Base-by-base conservation (phyloP, 2,797 vertebrate species). In the Melanotaenia boesemani region DNA sequence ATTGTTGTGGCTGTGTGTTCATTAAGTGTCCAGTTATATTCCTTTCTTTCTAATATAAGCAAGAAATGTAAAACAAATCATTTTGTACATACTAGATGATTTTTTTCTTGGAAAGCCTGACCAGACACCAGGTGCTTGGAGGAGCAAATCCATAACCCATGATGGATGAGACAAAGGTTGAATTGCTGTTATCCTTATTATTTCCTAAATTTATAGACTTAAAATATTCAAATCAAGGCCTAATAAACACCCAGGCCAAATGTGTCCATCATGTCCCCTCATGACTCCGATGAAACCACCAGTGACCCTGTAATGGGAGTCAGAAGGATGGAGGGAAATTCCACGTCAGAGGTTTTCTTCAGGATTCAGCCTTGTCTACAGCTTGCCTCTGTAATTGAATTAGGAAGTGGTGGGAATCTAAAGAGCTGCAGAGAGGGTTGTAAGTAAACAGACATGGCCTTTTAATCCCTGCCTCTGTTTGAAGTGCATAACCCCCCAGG, bases 381-480 rank as follows among this genome's bases (percentile, higher is more conserved):
- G 80, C 83, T 86, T 74, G 64, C 80, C 80, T 81, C 66, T 64
- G 64, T 92, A 91, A 93, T 93, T 93, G 85, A 93, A 92, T 91
- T 89, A 92, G 91, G 92, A 93, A 92, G 90, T 89, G 88, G 88
- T 86, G 84, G 85, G 87, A 84, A 88, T 86, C 83, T 89, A 81
- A 88, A 91, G 84, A 90, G 89, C 91, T 80, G 85, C 84, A 91
- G 86, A 92, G 85, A 91, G 91, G 86, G 70, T 85, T 87, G 82
- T 87, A 91, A 88, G 89, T 94, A 93, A 92, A 93, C 90, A 93
- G 83, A 90, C 87, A 72, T 85, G 88, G 88, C 84, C 90, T 89
- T 91, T 89, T 91, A 91, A 91, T 92, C 86, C 82, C 67, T 2
- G 72, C 50, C 72, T 67, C 75, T 63, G 84, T 92, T 92, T 93